Evolutionary conservation across 2,113 vertebrate genomes (phyloP).

Genomic region (Zosterops japonicus): DNA sequence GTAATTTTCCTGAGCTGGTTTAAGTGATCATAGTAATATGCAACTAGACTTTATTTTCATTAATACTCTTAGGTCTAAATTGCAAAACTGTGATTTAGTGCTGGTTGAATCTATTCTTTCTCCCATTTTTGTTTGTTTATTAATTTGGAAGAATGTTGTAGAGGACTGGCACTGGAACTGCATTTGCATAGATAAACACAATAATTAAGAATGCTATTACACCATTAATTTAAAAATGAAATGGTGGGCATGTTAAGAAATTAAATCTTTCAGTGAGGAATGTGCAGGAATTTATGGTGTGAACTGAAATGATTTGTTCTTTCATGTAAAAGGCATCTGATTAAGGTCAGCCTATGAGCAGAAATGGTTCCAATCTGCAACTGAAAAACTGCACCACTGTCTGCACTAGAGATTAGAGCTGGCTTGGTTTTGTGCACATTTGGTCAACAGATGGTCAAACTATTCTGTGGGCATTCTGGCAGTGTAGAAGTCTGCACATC

Average conservation of each 20-base stretch:
- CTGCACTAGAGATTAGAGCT: constrained; percentile 59
- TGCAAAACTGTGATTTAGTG: background rate
- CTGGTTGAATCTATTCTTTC: background rate
- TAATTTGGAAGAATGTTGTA: background rate
- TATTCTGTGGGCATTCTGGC: constrained; percentile 38
- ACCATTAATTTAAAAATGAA: background rate
- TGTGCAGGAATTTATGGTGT: background rate
- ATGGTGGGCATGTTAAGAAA: background rate
- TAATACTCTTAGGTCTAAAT: background rate
- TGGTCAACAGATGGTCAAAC: constrained; percentile 69
- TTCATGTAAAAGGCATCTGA: background rate
- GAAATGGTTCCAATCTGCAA: constrained; percentile 29
- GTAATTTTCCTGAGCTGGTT: background rate
- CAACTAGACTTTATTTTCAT: background rate
- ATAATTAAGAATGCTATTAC: constrained; percentile 7
- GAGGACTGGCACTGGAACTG: background rate
- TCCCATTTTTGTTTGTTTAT: background rate
- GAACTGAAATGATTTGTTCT: background rate
- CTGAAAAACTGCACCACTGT: constrained; percentile 32
- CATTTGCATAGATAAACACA: background rate
- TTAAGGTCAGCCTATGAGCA: constrained; percentile 52
- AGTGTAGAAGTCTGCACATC: constrained; percentile 35
- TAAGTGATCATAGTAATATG: background rate
- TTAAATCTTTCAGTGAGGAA: background rate
- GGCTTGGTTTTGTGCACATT: constrained; percentile 65